Conservation (phyloP, 1,140 invertebrate species). For the Pentalonia nigronervosa region DNA sequence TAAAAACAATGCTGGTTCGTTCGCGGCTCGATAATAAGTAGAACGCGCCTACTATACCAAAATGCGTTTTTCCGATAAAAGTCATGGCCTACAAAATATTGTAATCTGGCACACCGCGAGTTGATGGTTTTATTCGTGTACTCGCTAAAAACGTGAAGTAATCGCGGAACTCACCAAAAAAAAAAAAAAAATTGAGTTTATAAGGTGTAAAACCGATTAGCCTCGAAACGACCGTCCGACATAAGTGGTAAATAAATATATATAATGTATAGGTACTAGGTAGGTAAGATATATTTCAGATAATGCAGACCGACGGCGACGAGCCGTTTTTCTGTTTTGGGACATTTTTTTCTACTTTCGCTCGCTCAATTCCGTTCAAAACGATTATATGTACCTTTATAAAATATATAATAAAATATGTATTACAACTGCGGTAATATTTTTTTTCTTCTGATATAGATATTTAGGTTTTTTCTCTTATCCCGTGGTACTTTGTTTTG, state of each 20-base stretch:
- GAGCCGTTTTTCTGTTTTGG: neutral
- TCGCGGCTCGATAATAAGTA: constrained; percentile 27
- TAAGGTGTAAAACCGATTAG: constrained; percentile 18
- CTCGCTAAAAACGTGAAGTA: neutral
- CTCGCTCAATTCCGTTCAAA: neutral
- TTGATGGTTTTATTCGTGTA: neutral
- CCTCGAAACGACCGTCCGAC: neutral
- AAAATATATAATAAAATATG: too few relatives aligned
- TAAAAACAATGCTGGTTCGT: constrained; percentile 48
- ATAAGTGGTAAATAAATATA: neutral
- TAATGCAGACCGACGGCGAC: neutral
- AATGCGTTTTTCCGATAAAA: constrained; percentile 36
- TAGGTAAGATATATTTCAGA: neutral
- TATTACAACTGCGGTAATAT: neutral
- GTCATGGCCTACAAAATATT: constrained; percentile 38
- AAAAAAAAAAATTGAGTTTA: neutral
- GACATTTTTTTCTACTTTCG: neutral
- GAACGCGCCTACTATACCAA: constrained; percentile 26
- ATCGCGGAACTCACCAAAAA: neutral
- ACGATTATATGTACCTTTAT: neutral
- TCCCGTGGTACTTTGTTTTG: neutral
- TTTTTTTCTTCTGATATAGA: neutral
- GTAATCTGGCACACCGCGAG: neutral
- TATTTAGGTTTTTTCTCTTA: neutral
- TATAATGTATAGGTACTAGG: neutral